Conservation (phyloP, 2,888 invertebrate species). For the Sialis fuliginosa region DNA sequence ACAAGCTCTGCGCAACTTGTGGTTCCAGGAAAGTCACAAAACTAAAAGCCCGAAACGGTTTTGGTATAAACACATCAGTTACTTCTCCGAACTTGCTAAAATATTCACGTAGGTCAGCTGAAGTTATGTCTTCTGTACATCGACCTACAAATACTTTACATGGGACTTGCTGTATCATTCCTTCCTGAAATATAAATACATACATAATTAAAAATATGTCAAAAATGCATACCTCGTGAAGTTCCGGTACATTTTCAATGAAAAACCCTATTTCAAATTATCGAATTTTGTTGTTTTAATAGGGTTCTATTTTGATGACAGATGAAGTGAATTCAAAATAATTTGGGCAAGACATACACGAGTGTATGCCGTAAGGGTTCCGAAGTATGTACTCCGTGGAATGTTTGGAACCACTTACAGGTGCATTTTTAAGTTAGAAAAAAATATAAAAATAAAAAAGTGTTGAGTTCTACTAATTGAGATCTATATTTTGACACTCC, state of each 20-base stretch:
- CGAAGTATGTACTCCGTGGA: too few species aligned
- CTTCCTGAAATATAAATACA: conserved; percentile 26
- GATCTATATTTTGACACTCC: too few species aligned
- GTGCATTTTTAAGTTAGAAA: too few species aligned
- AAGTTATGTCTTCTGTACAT: conserved; percentile 61
- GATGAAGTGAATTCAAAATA: too few species aligned
- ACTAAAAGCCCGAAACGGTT: conserved; percentile 66
- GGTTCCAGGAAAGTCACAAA: conserved; percentile 73
- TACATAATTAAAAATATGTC: neutral
- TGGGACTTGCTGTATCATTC: conserved; percentile 43
- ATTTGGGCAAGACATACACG: too few species aligned
- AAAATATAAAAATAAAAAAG: too few species aligned
- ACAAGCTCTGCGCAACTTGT: conserved; percentile 58
- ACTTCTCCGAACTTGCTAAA: conserved; percentile 67
- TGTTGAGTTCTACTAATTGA: too few species aligned
- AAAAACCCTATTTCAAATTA: too few species aligned
- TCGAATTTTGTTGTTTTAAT: too few species aligned
- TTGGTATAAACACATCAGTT: conserved; percentile 72
- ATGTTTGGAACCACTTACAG: too few species aligned
- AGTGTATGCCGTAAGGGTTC: too few species aligned
- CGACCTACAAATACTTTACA: conserved; percentile 75
- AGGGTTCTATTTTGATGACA: too few species aligned
- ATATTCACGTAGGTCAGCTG: conserved; percentile 61
- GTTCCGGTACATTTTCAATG: neutral
- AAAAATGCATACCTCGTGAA: neutral